phyloP scores from a whole-genome alignment of 1,140 invertebrate genomes.

The Hylyphantes graminicola region DNA sequence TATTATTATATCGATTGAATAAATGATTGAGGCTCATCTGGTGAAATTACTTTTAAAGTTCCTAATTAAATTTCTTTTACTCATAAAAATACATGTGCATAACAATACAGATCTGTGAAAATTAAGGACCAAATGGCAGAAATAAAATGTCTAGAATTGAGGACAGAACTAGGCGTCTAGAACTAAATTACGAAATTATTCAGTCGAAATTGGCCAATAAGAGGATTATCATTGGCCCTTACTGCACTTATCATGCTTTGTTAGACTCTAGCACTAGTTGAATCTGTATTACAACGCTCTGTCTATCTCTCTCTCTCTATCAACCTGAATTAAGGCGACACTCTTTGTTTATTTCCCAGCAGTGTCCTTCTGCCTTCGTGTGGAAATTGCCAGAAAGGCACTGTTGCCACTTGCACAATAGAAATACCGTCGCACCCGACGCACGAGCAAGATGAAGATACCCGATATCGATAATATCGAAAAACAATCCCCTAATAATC shows the following conservation, averaged over 20 bases:
- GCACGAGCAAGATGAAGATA: conserved; percentile 30
- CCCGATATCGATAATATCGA: conserved; percentile 18
- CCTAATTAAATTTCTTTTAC: too few species aligned
- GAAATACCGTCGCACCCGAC: conserved; percentile 17
- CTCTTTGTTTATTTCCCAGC: not conserved
- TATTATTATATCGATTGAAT: too few species aligned
- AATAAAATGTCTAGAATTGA: too few species aligned
- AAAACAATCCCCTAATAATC: conserved; percentile 3
- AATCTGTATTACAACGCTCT: not conserved
- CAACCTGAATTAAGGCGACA: not conserved
- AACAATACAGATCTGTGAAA: too few species aligned
- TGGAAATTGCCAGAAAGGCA: conserved; percentile 46
- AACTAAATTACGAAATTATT: not conserved
- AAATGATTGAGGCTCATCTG: too few species aligned
- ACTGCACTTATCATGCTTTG: not conserved
- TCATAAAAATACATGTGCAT: too few species aligned
- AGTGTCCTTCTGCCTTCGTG: conserved; percentile 54
- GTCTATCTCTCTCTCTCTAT: too few species aligned
- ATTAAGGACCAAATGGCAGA: too few species aligned
- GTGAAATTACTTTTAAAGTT: too few species aligned
- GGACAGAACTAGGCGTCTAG: not conserved
- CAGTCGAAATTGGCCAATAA: not conserved
- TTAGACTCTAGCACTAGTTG: not conserved
- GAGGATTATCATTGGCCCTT: not conserved
- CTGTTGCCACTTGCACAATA: conserved; percentile 14